phyloP scores from a whole-genome alignment of 2,888 invertebrate species.

The Lucinisca nassula region DNA sequence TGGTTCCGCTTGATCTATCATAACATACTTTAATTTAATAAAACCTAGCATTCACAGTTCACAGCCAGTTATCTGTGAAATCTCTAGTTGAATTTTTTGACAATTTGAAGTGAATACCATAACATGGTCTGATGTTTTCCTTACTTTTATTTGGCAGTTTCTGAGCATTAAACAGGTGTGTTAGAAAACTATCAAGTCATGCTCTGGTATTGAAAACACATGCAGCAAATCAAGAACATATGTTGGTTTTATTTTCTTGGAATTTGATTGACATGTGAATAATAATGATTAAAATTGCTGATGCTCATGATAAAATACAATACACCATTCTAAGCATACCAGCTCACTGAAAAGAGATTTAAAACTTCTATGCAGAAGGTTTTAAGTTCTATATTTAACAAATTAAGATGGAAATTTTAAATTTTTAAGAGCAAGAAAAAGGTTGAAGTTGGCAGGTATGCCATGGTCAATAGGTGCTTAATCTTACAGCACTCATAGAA shows the following conservation, averaged over 20 bases:
- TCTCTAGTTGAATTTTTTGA: background rate
- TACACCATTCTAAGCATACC: too few relatives aligned
- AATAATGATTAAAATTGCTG: conserved; percentile 11
- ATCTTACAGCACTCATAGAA: too few relatives aligned
- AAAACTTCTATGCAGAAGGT: too few relatives aligned
- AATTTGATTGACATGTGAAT: conserved; percentile 8
- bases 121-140: conserved; percentile 4
- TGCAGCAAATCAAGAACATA: background rate
- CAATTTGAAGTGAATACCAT: conserved; percentile 4
- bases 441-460: too few relatives aligned
- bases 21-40: background rate
- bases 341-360: too few relatives aligned
- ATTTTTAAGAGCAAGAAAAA: too few relatives aligned
- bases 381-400: too few relatives aligned
- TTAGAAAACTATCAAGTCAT: background rate
- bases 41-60: background rate
- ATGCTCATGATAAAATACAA: background rate
- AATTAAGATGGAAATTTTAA: too few relatives aligned
- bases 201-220: background rate
- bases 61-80: background rate
- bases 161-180: conserved; percentile 7
- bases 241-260: conserved; percentile 6
- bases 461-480: too few relatives aligned
- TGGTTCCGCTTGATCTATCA: background rate
- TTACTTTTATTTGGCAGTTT: conserved; percentile 6